Evolutionary conservation across 1,140 invertebrate species (phyloP), one percentile per base, ranked within the genome.

Genomic region (Euglossa dilemma): DNA sequence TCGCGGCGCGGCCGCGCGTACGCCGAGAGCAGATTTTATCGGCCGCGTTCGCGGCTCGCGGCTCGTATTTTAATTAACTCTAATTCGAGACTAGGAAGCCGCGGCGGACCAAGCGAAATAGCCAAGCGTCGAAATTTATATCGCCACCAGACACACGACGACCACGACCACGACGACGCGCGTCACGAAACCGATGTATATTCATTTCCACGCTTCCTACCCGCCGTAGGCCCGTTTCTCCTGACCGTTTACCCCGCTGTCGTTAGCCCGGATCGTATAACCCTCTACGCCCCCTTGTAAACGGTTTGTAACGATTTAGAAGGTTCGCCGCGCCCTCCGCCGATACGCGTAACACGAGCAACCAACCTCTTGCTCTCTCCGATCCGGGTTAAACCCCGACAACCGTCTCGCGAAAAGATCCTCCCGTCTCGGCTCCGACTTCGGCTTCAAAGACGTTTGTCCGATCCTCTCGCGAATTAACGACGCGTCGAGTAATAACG

Each of bases 41-140:
- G 84, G 79, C 63, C 61, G 69, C 79, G 87, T 83, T 88, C 85
- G 85, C 79, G 79, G 61, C 86, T 76, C 59, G 73, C 61, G 67
- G 78, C 86, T 64, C 87, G 87, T 88, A 88, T 88, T 88, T 88
- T 88, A 88, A 88, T 88, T 88, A 88, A 88, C 79, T 88, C 84
- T 88, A 88, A 88, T 88, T 88, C 87, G 87, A 85, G 86, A 63
- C 70, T 77, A 69, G 71, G 80, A 82, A 85, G 75, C 66, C 76
- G 69, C 84, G 79, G 76, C 80, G 66, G 74, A 77, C 85, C 85
- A 85, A 85, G 80, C 83, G 86, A 88, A 88, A 88, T 88, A 87
- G 79, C 67, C 28, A 18, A 66, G 79, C 86, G 83, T 87, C 86
- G 66, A 85, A 85, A 89, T 88, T 89, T 85, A 88, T 88, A 88